Base-by-base conservation (phyloP, 1,140 invertebrate genomes). In the Chrysoperla carnea region DNA sequence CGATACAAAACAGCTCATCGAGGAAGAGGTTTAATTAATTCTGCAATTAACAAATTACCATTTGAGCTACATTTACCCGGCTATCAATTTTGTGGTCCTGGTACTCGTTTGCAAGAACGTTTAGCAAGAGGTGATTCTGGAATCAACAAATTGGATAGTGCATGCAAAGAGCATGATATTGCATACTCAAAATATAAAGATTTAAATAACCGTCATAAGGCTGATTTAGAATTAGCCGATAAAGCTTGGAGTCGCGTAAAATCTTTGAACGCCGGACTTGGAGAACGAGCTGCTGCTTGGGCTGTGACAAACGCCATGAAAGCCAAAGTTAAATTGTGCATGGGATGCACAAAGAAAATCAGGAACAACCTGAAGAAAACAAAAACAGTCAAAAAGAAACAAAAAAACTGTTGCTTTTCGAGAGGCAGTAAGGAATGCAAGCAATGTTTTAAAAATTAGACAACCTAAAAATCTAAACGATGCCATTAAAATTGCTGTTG, bases 141-240 rank as follows among this genome's bases (percentile, higher is more conserved):
- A 29, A 54, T 68, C 17, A 68, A 68, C 54, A 40, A 37, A 23
- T 50, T 68, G 23, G 64, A 69, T 49, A 23, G 48, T 40, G 52
- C 58, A n/a, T 66, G 63, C 42, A 62, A 59, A 49, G 41, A 57
- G 28, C 67, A 68, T 44, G 59, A 66, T 52, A 61, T 67, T 39
- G 51, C 50, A 8, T 66, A 66, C 48, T 47, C 49, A 2, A 46
- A 58, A 46, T 50, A 46, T 37, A 50, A 49, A 12, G 49, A 63
- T 51, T 42, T 58, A 40, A 15, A 41, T 33, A 45, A 47, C 33
- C 49, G 63, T 49, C 51, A 62, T 45, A 38, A 45, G 43, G 63
- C 62, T 23, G 60, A 65, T 53, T 48, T 49, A 44, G 37, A 49
- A 38, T 50, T 66, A 41, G 47, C 49, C 27, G 44, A 58, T 35